Evolutionary conservation across 1,140 invertebrate genomes (phyloP).

Genomic region (Pachypsylla venusta): DNA sequence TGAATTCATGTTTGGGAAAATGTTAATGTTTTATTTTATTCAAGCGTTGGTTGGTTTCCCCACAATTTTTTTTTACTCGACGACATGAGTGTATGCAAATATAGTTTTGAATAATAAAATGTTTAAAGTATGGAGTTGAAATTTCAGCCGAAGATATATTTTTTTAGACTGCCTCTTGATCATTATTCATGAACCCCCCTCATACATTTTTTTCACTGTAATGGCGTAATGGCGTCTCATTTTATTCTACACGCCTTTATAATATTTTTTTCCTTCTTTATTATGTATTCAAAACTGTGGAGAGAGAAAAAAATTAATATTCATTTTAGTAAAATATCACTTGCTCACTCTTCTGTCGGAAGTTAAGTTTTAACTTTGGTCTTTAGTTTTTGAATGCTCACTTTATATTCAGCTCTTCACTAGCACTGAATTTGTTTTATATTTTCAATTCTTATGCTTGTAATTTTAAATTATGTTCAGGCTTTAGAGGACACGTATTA

Average conservation of each 20-base stretch:
- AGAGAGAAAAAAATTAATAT: not conserved
- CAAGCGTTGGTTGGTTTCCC: no score
- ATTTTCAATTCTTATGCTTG: no score
- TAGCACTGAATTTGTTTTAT: no score
- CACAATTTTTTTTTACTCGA: no score
- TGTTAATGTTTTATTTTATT: no score
- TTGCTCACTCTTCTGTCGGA: not conserved
- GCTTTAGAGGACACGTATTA: no score
- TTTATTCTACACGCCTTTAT: slow-evolving; percentile 7
- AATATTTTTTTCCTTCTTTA: not conserved
- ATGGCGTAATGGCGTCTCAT: slow-evolving; percentile 1
- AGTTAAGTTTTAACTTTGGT: not conserved
- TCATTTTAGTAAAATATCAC: not conserved
- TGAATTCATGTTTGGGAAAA: no score
- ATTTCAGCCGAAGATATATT: not conserved
- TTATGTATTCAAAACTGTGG: not conserved
- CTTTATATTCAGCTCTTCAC: no score
- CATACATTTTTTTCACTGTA: not conserved
- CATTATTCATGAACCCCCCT: slow-evolving; percentile 8
- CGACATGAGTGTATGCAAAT: not conserved
- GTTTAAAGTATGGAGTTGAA: not conserved
- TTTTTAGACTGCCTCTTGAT: not conserved
- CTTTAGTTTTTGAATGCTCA: no score
- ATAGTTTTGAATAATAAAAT: not conserved
- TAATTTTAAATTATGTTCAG: no score